Conservation (phyloP, 2,888 invertebrate genomes). For the Congeria kusceri region DNA sequence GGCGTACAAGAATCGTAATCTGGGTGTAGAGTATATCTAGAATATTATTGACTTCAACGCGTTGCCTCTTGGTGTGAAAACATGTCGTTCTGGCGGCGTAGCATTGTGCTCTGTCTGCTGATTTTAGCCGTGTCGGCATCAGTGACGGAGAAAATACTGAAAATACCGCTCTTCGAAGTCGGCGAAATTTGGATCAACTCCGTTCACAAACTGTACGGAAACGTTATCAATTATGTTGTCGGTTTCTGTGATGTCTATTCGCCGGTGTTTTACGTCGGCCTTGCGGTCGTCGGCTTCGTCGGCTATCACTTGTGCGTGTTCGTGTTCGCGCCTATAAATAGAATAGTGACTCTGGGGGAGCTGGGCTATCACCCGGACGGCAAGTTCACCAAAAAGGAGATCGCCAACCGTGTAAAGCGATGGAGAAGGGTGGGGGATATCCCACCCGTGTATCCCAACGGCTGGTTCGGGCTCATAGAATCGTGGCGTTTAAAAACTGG, state of each 20-base stretch:
- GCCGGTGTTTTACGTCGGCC: constrained; percentile 64
- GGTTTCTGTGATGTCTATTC: constrained; percentile 62
- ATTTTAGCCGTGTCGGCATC: constrained; percentile 62
- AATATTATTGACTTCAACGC: too few relatives aligned
- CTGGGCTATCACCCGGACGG: constrained; percentile 82
- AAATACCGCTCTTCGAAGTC: constrained; percentile 73
- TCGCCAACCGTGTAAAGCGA: constrained; percentile 79
- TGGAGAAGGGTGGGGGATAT: constrained; percentile 88
- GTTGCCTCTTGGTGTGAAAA: too few relatives aligned
- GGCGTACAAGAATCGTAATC: too few relatives aligned
- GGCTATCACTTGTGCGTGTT: constrained; percentile 70
- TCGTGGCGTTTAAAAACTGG: constrained; percentile 87
- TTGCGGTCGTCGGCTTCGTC: constrained; percentile 41
- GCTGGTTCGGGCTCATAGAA: constrained; percentile 94
- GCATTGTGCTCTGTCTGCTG: constrained; percentile 41
- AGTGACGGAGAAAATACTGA: constrained; percentile 69
- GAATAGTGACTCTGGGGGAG: constrained; percentile 79
- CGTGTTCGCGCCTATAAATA: constrained; percentile 77
- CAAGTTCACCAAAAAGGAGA: constrained; percentile 75
- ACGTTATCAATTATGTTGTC: constrained; percentile 49
- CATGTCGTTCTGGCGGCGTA: constrained; percentile 18
- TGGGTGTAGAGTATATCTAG: too few relatives aligned
- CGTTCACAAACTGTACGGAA: constrained; percentile 47
- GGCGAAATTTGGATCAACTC: constrained; percentile 75
- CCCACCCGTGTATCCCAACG: constrained; percentile 95